A percentile compares a stretch with the other conserved stretches of the same genome.
These are phyloP conservation scores for Kryptopterus vitreolus DNA, from an alignment of 2,797 vertebrate species.

Conservation along the genomic window DNA sequence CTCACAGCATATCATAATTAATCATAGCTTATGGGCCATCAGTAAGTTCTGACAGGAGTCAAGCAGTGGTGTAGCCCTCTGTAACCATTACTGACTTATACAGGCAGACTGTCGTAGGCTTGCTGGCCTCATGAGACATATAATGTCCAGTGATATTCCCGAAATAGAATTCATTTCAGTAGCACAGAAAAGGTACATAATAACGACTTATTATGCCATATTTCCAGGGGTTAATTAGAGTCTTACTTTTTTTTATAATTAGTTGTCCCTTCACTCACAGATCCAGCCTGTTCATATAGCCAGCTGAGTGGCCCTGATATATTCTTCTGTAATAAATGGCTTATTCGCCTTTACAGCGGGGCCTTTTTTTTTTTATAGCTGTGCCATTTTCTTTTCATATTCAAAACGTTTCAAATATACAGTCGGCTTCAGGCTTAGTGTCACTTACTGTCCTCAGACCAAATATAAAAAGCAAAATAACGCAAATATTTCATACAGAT, in stretches of 20 bases:
- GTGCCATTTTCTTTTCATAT: not conserved
- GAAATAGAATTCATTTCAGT: conserved; percentile 18
- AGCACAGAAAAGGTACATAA: not conserved
- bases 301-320: conserved; percentile 8
- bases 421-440: not conserved
- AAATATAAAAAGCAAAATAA: not conserved
- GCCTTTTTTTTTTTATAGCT: not conserved
- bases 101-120: not conserved
- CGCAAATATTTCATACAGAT: not conserved
- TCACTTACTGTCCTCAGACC: not conserved
- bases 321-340: conserved; percentile 1
- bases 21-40: conserved; percentile 1
- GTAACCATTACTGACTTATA: not conserved
- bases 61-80: not conserved
- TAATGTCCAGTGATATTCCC: not conserved
- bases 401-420: not conserved
- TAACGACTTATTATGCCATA: not conserved
- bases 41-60: conserved; percentile 5
- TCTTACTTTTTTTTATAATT: conserved; percentile 31
- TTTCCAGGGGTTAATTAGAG: conserved; percentile 20
- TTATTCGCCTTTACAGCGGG: not conserved
- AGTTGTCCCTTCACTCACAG: conserved; percentile 4
- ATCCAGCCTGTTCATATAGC: not conserved
- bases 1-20: conserved; percentile 22
- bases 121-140: not conserved